Evolutionary conservation across 2,888 invertebrate genomes (phyloP), one percentile per base, ranked within the genome.

Genomic region (Pseudococcus viburni): DNA sequence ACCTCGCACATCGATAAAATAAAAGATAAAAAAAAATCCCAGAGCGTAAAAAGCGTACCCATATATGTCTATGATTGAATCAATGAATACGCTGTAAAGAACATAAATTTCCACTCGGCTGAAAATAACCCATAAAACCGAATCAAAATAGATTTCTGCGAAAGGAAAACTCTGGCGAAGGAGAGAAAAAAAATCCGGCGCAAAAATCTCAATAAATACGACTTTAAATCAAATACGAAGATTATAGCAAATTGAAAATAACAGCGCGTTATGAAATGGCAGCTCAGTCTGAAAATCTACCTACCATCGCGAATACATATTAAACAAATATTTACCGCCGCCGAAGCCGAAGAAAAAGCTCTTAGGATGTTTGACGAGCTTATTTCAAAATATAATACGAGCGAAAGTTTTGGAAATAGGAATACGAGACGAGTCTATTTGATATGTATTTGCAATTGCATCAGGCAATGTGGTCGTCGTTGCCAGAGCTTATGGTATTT

Each of bases 151-250:
- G 33, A 3, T 73, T 39, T 39, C 15, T 17, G 15, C 15, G 73
- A 39, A 15, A 73, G 17, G 15, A 12, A 73, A 17, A 68, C 33
- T 64, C 64, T 64, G 17, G 17, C 26, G 17, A 73, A 73, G 17
- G 17, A 73, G 42, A 5, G 33, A 17, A 39, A 17, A 68, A 73
- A 73, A 73, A 73, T 73, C 15, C 73, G 73, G 22, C 80, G 46
- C 19, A 83, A 42, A 42, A 83, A 46, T 46, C 46, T 83, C 80
- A 46, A 83, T 83, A 83, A 83, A 83, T 83, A 83, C 11, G 46
- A 83, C 19, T 83, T 83, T 46, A 83, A 83, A 83, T 83, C 80
- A 83, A 83, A 83, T 83, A 83, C 80, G 46, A 83, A 83, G 80
- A 83, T 83, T 46, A 83, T 19, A 19, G 46, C 80, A 83, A 83